Evolutionary conservation across 2,113 vertebrate species (phyloP).

Genomic region (Oncorhynchus keta): DNA sequence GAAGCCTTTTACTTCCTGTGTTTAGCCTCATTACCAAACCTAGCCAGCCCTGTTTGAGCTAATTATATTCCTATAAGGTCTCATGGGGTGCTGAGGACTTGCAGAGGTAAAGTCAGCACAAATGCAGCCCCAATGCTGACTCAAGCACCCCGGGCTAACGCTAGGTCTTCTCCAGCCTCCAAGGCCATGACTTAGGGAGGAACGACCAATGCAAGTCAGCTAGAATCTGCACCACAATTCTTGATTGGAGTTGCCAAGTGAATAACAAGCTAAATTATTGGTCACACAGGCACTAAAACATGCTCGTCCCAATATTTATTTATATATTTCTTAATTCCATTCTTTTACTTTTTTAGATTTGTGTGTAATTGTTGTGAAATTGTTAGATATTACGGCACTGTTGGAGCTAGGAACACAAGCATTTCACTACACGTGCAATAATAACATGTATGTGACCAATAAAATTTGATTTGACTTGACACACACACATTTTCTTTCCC

Average conservation of each 20-base stretch:
- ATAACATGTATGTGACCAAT: slow-evolving; percentile 25
- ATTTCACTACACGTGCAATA: slow-evolving; percentile 23
- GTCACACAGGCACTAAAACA: no score
- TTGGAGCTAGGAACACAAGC: no score
- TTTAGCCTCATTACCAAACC: slow-evolving; percentile 60
- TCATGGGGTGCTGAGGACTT: slow-evolving; percentile 41
- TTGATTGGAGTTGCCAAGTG: not conserved
- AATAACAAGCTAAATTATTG: not conserved
- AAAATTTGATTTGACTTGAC: no score
- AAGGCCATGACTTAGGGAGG: not conserved
- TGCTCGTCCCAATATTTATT: no score
- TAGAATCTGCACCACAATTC: not conserved
- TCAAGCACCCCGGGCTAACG: slow-evolving; percentile 37
- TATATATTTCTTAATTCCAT: no score
- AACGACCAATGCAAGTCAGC: not conserved
- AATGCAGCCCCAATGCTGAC: slow-evolving; percentile 57
- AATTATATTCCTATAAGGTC: slow-evolving; percentile 57
- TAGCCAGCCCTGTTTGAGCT: slow-evolving; percentile 53
- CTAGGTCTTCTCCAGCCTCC: slow-evolving; percentile 29
- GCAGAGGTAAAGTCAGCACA: slow-evolving; percentile 61
- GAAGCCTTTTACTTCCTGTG: slow-evolving; percentile 3
- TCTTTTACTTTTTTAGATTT: no score
- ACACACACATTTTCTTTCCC: not conserved
- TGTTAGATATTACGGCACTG: not conserved
- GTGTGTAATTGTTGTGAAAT: not conserved